phyloP scores from a whole-genome alignment of 2,797 vertebrate species.

The Falco novaeseelandiae region DNA sequence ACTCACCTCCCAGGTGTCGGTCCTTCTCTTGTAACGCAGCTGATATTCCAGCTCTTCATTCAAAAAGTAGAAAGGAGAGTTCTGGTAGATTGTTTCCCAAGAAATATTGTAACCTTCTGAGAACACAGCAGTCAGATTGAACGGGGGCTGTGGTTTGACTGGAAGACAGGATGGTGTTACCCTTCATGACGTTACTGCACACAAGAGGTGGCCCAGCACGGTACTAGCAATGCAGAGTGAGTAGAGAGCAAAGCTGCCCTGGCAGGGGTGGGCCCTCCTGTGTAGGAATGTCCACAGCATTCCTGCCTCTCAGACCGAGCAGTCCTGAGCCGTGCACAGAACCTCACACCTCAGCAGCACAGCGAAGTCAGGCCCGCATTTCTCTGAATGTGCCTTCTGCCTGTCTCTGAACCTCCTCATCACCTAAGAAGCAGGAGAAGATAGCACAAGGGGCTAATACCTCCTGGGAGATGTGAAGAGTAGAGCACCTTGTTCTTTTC shows the following conservation, averaged over 20 bases:
- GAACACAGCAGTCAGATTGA: slow-evolving; percentile 72
- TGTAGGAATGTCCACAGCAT: background rate
- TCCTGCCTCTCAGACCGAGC: background rate
- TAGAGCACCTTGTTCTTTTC: background rate
- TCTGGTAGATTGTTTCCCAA: slow-evolving; percentile 74
- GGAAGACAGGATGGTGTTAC: slow-evolving; percentile 23
- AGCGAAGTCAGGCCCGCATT: background rate
- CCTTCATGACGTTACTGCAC: background rate
- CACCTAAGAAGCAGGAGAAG: background rate
- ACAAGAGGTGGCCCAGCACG: background rate
- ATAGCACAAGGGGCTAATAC: background rate
- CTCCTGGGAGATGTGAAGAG: background rate
- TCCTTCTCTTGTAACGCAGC: slow-evolving; percentile 69
- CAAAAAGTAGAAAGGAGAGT: background rate
- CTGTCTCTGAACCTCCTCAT: background rate
- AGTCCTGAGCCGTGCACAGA: background rate
- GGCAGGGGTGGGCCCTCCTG: background rate
- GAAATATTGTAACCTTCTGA: slow-evolving; percentile 73
- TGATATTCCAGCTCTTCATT: slow-evolving; percentile 73
- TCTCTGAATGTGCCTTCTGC: background rate
- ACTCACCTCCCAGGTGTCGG: slow-evolving; percentile 71
- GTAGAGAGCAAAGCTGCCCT: background rate
- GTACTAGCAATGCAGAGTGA: background rate
- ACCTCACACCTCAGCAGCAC: background rate
- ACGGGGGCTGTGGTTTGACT: slow-evolving; percentile 78